Percentiles rank a stretch among this genome's conserved stretches.
These are phyloP conservation scores for Cheumatopsyche charites DNA, from an alignment of 1,140 invertebrate species.

Conservation along the genomic window DNA sequence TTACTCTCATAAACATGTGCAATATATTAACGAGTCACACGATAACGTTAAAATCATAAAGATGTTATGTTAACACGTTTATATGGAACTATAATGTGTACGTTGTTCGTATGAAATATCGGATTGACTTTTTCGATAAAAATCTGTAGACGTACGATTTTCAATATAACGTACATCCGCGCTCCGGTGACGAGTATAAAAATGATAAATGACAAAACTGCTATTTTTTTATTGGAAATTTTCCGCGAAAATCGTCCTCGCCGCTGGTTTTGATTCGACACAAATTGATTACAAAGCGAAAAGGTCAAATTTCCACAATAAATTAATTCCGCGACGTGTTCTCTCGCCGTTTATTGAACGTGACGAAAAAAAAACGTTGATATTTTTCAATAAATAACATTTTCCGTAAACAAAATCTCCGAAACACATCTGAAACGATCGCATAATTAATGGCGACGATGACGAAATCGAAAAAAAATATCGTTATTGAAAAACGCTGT, in stretches of 20 bases:
- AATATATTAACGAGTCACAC: too few species aligned
- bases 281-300: constrained; percentile 14
- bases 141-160: neutral
- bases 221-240: neutral
- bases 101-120: too few species aligned
- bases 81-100: too few species aligned
- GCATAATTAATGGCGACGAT: constrained; percentile 17
- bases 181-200: neutral
- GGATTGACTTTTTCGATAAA: too few species aligned
- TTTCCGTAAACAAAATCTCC: too few species aligned
- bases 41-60: too few species aligned
- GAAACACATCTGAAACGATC: constrained; percentile 17
- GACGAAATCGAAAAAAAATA: constrained; percentile 1
- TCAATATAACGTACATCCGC: neutral
- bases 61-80: too few species aligned
- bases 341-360: too few species aligned
- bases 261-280: constrained; percentile 8
- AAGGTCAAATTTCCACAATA: constrained; percentile 25
- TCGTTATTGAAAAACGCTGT: neutral
- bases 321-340: constrained; percentile 3
- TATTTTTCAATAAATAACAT: too few species aligned
- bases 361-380: too few species aligned
- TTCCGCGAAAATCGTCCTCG: constrained; percentile 9
- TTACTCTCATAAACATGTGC: too few species aligned
- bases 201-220: constrained; percentile 11